Conservation (phyloP, 2,888 invertebrate species). For the Pardosa pseudoannulata region DNA sequence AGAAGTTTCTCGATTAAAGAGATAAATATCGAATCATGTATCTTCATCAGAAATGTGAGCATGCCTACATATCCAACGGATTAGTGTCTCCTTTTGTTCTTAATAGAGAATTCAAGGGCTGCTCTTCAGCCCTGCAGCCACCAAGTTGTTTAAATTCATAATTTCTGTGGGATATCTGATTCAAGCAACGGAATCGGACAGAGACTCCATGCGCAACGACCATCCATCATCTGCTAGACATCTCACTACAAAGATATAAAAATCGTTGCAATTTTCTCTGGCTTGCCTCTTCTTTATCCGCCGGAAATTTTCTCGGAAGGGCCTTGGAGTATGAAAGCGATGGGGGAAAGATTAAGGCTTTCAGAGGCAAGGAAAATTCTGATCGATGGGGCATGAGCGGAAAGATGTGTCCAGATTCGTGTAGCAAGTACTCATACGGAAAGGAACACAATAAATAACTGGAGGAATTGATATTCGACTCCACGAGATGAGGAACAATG, state of each 20-base stretch:
- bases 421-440: too few relatives aligned
- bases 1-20: too few relatives aligned
- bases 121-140: not conserved
- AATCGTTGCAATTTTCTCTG: not conserved
- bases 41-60: too few relatives aligned
- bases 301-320: not conserved
- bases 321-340: not conserved
- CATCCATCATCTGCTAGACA: not conserved
- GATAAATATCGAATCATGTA: too few relatives aligned
- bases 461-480: too few relatives aligned
- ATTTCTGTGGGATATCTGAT: not conserved
- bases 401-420: constrained; percentile 17
- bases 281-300: constrained; percentile 25
- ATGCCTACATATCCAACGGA: too few relatives aligned
- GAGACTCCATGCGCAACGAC: not conserved
- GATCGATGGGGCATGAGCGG: constrained; percentile 42
- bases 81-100: too few relatives aligned
- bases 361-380: constrained; percentile 25
- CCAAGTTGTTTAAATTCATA: not conserved
- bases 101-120: too few relatives aligned
- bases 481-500: too few relatives aligned
- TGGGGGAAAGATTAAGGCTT: constrained; percentile 24
- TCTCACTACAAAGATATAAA: not conserved
- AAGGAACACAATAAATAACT: too few relatives aligned
- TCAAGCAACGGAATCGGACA: not conserved